These are phyloP conservation scores for Drosophila sucinea DNA, from an alignment of 1,140 invertebrate species.

Conservation along the genomic window DNA sequence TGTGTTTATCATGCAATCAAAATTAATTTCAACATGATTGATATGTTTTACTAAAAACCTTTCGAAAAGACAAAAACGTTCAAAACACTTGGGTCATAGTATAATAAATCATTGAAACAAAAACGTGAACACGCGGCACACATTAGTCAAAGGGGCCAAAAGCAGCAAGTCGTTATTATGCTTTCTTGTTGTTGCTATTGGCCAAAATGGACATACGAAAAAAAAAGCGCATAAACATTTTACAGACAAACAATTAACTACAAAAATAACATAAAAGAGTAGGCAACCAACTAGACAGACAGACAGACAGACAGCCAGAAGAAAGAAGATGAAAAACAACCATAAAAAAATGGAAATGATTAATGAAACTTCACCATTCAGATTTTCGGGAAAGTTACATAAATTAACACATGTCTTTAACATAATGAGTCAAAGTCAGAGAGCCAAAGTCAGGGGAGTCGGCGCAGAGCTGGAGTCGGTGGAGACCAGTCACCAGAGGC, in stretches of 20 bases:
- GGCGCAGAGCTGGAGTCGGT: background rate
- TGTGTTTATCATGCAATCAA: conserved; percentile 62
- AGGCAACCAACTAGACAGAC: conserved; percentile 49
- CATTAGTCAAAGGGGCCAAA: conserved; percentile 78
- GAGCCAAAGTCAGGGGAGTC: background rate
- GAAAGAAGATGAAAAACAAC: conserved; percentile 39
- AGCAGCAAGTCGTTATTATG: conserved; percentile 47
- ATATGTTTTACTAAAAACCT: conserved; percentile 55
- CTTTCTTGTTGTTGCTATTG: conserved; percentile 37
- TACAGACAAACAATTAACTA: conserved; percentile 80
- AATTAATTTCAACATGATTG: conserved; percentile 77
- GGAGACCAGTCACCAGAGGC: conserved; percentile 37
- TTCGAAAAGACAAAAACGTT: conserved; percentile 44
- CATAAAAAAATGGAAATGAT: conserved; percentile 58
- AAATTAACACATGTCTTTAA: conserved; percentile 81
- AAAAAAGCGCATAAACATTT: conserved; percentile 68
- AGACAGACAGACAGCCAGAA: conserved; percentile 37
- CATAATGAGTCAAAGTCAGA: conserved; percentile 66
- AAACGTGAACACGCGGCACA: conserved; percentile 70
- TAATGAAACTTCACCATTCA: conserved; percentile 65
- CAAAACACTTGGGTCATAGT: conserved; percentile 49
- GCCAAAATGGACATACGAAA: conserved; percentile 47
- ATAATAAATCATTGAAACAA: conserved; percentile 70
- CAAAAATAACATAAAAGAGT: conserved; percentile 73
- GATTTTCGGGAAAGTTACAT: conserved; percentile 78